Percentiles rank a stretch among this genome's conserved stretches.
These are phyloP conservation scores for Nesogale talazaci DNA, from an alignment of 2,113 vertebrate genomes.

Conservation along the genomic window DNA sequence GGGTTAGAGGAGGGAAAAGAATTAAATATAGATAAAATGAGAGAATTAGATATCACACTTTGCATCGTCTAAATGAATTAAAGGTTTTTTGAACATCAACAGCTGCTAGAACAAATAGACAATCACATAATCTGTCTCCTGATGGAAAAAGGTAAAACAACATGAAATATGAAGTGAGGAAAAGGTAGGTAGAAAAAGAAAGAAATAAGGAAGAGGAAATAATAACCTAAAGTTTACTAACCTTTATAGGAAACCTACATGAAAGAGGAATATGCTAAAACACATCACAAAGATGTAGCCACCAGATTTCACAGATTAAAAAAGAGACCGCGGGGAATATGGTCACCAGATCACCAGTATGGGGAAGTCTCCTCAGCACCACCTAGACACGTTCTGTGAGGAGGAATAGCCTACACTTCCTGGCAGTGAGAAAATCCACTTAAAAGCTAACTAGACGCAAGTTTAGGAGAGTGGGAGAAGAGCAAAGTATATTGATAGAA, in stretches of 20 bases:
- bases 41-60: neutral
- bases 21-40: neutral
- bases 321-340: too few relatives aligned
- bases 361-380: too few relatives aligned
- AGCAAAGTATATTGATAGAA: too few relatives aligned
- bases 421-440: too few relatives aligned
- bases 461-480: too few relatives aligned
- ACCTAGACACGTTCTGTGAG: too few relatives aligned
- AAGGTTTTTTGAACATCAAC: neutral
- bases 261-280: neutral
- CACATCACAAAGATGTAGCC: neutral
- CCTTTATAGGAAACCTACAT: neutral
- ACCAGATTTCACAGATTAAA: neutral
- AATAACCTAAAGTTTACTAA: neutral
- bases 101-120: neutral
- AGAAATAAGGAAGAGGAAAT: neutral
- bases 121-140: neutral
- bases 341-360: too few relatives aligned
- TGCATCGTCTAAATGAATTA: neutral
- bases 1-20: too few relatives aligned
- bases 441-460: too few relatives aligned
- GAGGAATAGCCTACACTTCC: too few relatives aligned
- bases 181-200: neutral
- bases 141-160: neutral
- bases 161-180: neutral